Base-by-base conservation (phyloP, 2,888 invertebrate species). In the Brachycybe producta region DNA sequence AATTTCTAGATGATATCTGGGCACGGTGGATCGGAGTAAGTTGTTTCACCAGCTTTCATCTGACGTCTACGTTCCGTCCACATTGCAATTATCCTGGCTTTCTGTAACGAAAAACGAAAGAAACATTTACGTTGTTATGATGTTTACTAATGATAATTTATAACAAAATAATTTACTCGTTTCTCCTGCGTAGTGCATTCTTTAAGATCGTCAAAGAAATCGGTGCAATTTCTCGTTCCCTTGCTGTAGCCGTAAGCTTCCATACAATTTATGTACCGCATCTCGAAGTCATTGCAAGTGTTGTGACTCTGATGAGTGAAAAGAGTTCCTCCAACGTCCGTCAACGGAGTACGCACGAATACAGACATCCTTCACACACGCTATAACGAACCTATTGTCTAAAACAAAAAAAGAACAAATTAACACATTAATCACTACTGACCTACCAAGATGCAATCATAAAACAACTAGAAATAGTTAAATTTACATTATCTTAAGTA, bases 161-260 rank as follows among this genome's bases (percentile, higher is more conserved):
- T 28, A 28, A 17, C 23, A 43, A n/a, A 8, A 17, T 11, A 17
- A 8, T 28, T 48, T 17, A 79, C 79, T 63, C 82, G 82, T 61
- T 81, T 80, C 0, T 65, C 65, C 55, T 69, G 65, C 1, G 69
- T 67, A 15, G 74, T 67, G 58, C 87, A 87, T 66, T 87, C 86
- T 52, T 73, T 70, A 59, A 78, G 80, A 65, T 87, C 85, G 0
- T 71, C 70, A 50, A 80, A 71, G 5, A 82, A 64, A 46, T 71
- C 65, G 3, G 65, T 61, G 62, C 87, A 87, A 62, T 79, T 76
- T 7, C 34, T 34, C 19, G 45, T 40, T 1, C 80, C 82, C 35
- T 73, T 71, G n/a, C 77, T 75, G 8, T 77, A 59, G 1, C 86
- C 87, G 57, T 86, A 84, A 2, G 84, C 86, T 61, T 86, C 84